phyloP scores from a whole-genome alignment of 2,888 invertebrate genomes.

The Anodontia alba region DNA sequence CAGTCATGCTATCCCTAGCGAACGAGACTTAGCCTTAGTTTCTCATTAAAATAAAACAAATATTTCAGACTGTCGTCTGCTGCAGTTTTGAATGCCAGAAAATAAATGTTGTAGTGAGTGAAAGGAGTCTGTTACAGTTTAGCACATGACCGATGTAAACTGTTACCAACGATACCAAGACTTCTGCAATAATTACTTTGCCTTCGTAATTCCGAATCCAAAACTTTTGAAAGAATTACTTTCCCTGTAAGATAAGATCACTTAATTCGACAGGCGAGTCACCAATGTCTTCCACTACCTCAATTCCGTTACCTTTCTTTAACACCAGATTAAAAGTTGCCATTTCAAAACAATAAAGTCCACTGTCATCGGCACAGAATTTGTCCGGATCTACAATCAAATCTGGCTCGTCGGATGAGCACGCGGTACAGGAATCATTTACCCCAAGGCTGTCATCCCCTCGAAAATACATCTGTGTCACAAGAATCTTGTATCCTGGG shows the following conservation, averaged over 20 bases:
- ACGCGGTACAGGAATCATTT: constrained; percentile 52
- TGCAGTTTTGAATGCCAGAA: too few species aligned
- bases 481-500: constrained; percentile 44
- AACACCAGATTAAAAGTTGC: constrained; percentile 52
- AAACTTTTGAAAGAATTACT: too few species aligned
- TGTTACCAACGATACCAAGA: too few species aligned
- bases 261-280: constrained; percentile 22
- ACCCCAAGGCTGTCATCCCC: constrained; percentile 56
- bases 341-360: constrained; percentile 36
- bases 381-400: constrained; percentile 42
- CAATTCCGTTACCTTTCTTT: constrained; percentile 33
- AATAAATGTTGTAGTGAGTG: too few species aligned
- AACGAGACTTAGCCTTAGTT: too few species aligned
- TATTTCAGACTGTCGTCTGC: too few species aligned
- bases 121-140: too few species aligned
- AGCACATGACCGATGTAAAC: too few species aligned
- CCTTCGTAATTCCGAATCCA: too few species aligned
- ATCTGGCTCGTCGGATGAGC: constrained; percentile 46
- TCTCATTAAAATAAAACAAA: too few species aligned
- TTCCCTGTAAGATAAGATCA: constrained; percentile 1
- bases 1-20: too few species aligned
- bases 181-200: too few species aligned
- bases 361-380: constrained; percentile 46
- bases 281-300: constrained; percentile 45
- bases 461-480: constrained; percentile 63